Percentiles rank a stretch among this genome's conserved stretches.
These are phyloP conservation scores for Ciconia nigra DNA, from an alignment of 2,797 vertebrate species.

Conservation along the genomic window DNA sequence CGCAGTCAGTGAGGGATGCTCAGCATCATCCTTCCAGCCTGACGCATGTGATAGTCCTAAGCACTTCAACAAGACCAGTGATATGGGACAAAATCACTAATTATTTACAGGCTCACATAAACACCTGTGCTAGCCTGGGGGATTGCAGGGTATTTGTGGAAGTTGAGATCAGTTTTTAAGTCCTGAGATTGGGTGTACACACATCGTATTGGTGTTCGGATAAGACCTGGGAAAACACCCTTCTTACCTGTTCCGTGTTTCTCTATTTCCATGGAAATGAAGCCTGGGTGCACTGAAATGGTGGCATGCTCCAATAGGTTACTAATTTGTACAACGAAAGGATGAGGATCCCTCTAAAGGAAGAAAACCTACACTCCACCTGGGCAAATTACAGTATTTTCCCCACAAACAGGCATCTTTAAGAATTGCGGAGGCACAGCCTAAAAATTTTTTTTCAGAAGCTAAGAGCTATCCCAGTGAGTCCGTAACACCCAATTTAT, in stretches of 20 bases:
- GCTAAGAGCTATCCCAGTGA: background rate
- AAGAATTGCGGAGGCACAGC: background rate
- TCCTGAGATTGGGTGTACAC: background rate
- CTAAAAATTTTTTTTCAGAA: background rate
- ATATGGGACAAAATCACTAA: background rate
- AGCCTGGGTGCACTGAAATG: background rate
- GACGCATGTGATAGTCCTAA: accelerated
- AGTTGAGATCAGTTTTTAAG: background rate
- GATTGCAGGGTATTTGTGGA: background rate
- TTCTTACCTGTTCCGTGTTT: background rate
- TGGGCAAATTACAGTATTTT: background rate
- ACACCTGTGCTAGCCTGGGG: background rate
- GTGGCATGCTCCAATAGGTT: background rate
- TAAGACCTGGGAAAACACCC: background rate
- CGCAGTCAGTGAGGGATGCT: background rate
- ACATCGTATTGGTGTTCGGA: background rate
- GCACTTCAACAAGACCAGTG: background rate
- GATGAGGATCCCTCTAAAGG: background rate
- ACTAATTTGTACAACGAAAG: background rate
- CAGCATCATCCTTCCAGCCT: background rate
- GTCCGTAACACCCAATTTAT: background rate
- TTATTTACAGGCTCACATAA: background rate
- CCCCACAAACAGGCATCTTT: background rate
- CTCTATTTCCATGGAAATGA: background rate
- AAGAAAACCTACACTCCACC: background rate